These are phyloP conservation scores for Notothenia coriiceps DNA, from an alignment of 2,113 vertebrate genomes.

Conservation along the genomic window DNA sequence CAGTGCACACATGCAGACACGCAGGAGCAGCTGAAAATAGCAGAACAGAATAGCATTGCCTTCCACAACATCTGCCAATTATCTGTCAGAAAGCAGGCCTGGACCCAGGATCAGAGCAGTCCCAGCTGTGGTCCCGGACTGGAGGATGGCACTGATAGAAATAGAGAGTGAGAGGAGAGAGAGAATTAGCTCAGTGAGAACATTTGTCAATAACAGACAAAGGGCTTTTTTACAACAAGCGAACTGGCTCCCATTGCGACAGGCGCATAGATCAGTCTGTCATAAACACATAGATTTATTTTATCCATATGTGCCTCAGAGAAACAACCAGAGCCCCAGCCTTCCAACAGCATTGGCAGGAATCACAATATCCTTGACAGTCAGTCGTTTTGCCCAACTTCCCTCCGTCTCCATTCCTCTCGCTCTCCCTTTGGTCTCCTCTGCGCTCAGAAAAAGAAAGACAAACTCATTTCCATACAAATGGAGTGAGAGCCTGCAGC, in stretches of 20 bases:
- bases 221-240: conserved; percentile 67
- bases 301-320: conserved; percentile 74
- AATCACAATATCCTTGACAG: conserved; percentile 76
- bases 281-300: conserved; percentile 80
- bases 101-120: conserved; percentile 71
- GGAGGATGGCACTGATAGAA: conserved; percentile 67
- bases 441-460: conserved; percentile 75
- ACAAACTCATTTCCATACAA: conserved; percentile 89
- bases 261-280: conserved; percentile 73
- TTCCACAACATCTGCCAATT: conserved; percentile 84
- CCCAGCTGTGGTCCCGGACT: conserved; percentile 73
- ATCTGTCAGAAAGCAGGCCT: conserved; percentile 73
- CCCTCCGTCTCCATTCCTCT: conserved; percentile 48
- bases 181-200: conserved; percentile 23
- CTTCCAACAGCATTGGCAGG: conserved; percentile 74
- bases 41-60: conserved; percentile 59
- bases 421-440: conserved; percentile 66
- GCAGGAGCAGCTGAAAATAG: conserved; percentile 75
- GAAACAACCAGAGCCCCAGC: conserved; percentile 61
- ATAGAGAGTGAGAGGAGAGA: conserved; percentile 40
- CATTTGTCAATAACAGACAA: conserved; percentile 77
- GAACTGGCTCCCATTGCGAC: conserved; percentile 57
- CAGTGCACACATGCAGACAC: conserved; percentile 31
- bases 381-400: conserved; percentile 64
- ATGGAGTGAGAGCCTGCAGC: conserved; percentile 85